Percentiles rank a stretch among this genome's conserved stretches.
Evolutionary conservation across 2,888 invertebrate species (phyloP).

Genomic region (Lissocephala sabroskyi): DNA sequence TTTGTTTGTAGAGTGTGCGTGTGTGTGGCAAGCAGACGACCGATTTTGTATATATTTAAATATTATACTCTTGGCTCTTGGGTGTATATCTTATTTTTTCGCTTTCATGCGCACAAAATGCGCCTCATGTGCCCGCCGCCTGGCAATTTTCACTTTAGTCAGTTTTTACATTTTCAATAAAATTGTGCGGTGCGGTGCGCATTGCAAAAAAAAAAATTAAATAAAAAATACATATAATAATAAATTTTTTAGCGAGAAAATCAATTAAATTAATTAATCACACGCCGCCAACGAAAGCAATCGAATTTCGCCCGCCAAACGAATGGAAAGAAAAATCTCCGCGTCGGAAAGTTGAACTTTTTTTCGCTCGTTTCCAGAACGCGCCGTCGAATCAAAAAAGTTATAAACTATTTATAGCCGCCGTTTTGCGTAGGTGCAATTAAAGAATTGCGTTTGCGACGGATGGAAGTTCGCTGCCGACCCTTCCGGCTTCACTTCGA

Average conservation of each 20-base stretch:
- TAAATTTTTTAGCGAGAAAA: too few relatives aligned
- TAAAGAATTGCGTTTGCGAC: too few relatives aligned
- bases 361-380: conserved; percentile 2
- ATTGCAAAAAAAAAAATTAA: conserved; percentile 37
- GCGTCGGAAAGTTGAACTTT: conserved; percentile 10
- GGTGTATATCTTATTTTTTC: conserved; percentile 24
- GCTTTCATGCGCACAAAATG: conserved; percentile 28
- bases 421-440: conserved; percentile 37
- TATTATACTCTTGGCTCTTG: conserved; percentile 32
- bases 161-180: conserved; percentile 67
- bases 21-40: conserved; percentile 16
- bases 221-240: conserved; percentile 8
- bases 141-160: conserved; percentile 64
- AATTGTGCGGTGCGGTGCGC: conserved; percentile 60
- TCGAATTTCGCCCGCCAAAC: not conserved
- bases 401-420: conserved; percentile 7
- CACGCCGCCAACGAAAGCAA: not conserved
- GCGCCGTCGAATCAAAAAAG: not conserved
- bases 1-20: conserved; percentile 44
- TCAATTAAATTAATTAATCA: conserved; percentile 8
- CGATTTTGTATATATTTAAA: conserved; percentile 55
- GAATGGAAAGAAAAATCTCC: not conserved
- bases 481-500: too few relatives aligned
- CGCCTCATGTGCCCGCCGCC: conserved; percentile 36
- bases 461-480: too few relatives aligned